Evolutionary conservation across 1,140 invertebrate genomes (phyloP).

Genomic region (Anagrus nilaparvatae): DNA sequence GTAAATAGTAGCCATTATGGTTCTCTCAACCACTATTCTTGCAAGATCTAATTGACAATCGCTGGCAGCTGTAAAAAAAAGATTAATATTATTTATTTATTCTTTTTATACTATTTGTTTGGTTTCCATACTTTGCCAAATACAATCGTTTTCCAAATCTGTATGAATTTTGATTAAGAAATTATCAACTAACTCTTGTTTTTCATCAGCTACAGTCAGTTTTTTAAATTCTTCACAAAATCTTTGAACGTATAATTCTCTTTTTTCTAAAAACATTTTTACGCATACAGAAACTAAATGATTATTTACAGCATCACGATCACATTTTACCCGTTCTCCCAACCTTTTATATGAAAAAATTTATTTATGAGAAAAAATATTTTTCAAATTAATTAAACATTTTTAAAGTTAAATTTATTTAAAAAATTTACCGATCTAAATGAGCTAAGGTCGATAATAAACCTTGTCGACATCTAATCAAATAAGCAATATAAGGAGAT

Average conservation of each 20-base stretch:
- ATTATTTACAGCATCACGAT: slow-evolving; percentile 63
- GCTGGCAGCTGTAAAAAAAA: slow-evolving; percentile 48
- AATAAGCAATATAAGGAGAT: slow-evolving; percentile 74
- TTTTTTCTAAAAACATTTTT: slow-evolving; percentile 64
- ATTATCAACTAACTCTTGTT: slow-evolving; percentile 59
- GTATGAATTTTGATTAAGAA: slow-evolving; percentile 47
- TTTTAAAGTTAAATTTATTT: background rate
- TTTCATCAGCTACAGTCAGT: slow-evolving; percentile 69
- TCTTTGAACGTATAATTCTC: slow-evolving; percentile 51
- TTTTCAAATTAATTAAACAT: background rate
- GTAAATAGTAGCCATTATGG: slow-evolving; percentile 83
- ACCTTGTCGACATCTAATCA: slow-evolving; percentile 72
- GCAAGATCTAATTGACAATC: slow-evolving; percentile 58
- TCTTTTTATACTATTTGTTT: background rate
- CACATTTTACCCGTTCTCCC: slow-evolving; percentile 53
- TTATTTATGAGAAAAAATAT: slow-evolving; percentile 7
- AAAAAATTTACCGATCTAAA: slow-evolving; percentile 55
- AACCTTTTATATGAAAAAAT: slow-evolving; percentile 37
- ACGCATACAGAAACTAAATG: slow-evolving; percentile 75
- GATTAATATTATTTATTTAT: background rate
- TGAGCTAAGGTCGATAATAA: slow-evolving; percentile 71
- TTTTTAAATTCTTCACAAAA: slow-evolving; percentile 72
- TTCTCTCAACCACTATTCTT: slow-evolving; percentile 65
- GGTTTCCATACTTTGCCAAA: slow-evolving; percentile 54
- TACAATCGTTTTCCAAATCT: slow-evolving; percentile 55